phyloP scores from a whole-genome alignment of 2,888 invertebrate genomes.

The Phortica magna region DNA sequence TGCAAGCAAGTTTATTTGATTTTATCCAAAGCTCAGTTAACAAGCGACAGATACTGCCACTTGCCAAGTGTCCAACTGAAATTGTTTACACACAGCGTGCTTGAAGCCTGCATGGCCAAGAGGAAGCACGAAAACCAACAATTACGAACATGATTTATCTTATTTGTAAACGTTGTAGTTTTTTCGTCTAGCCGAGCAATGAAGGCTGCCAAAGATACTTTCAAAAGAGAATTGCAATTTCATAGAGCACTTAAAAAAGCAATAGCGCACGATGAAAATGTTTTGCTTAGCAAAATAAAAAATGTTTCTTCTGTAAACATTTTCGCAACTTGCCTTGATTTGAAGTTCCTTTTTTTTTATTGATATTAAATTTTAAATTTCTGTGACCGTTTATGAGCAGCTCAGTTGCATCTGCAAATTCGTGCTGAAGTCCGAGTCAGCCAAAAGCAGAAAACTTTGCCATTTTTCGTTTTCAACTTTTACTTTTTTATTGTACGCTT shows the following conservation, averaged over 20 bases:
- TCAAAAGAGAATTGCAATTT: not conserved
- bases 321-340: constrained; percentile 4
- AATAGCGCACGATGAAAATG: not conserved
- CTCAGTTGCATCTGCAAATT: not conserved
- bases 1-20: constrained; percentile 12
- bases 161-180: not conserved
- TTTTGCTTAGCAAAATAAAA: not conserved
- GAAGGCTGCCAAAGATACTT: not conserved
- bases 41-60: constrained; percentile 1
- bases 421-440: not conserved
- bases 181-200: not conserved
- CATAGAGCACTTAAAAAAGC: constrained; percentile 1
- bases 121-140: not conserved
- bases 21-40: not conserved
- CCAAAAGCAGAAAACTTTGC: constrained; percentile 7
- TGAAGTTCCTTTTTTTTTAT: not conserved
- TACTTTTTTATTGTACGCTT: constrained; percentile 1
- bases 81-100: not conserved
- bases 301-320: not conserved
- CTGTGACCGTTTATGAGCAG: not conserved
- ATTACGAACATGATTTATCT: not conserved
- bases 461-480: not conserved
- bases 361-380: constrained; percentile 2
- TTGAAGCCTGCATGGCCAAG: not conserved
- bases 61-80: not conserved